These are phyloP conservation scores for Tachyglossus aculeatus DNA, from an alignment of 2,797 vertebrate species.

Conservation along the genomic window DNA sequence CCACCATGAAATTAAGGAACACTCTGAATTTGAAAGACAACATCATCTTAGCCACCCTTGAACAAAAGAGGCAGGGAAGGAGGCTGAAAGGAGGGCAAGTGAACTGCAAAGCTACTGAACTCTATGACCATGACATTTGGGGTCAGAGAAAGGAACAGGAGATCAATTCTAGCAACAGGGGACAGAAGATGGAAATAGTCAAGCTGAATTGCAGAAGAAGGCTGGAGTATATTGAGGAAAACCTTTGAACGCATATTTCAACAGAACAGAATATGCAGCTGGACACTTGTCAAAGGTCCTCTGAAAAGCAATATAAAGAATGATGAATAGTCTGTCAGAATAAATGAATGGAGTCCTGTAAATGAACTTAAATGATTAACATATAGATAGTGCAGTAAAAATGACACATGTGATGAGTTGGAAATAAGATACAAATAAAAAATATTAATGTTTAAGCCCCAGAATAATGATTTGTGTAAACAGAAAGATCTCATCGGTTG, in stretches of 20 bases:
- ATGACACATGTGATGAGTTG: background rate
- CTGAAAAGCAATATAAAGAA: slow-evolving; percentile 9
- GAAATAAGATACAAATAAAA: background rate
- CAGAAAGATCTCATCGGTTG: background rate
- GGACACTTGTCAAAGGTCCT: background rate
- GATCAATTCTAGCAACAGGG: too few relatives aligned
- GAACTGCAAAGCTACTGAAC: too few relatives aligned
- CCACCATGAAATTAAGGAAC: too few relatives aligned
- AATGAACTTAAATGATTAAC: background rate
- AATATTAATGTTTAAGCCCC: background rate
- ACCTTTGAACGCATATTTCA: background rate
- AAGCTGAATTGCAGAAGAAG: too few relatives aligned
- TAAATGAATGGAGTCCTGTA: slow-evolving; percentile 3
- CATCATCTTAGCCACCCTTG: too few relatives aligned
- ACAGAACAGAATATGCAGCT: background rate
- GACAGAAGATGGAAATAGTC: too few relatives aligned
- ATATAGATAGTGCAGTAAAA: background rate
- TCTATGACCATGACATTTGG: too few relatives aligned
- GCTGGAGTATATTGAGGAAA: too few relatives aligned
- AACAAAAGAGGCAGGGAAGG: too few relatives aligned
- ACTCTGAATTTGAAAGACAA: too few relatives aligned
- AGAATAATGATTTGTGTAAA: background rate
- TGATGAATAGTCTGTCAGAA: background rate
- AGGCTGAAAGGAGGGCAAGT: too few relatives aligned
- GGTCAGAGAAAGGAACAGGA: too few relatives aligned